Evolutionary conservation across 2,888 invertebrate species (phyloP).

Genomic region (Meiosimyza decipiens): DNA sequence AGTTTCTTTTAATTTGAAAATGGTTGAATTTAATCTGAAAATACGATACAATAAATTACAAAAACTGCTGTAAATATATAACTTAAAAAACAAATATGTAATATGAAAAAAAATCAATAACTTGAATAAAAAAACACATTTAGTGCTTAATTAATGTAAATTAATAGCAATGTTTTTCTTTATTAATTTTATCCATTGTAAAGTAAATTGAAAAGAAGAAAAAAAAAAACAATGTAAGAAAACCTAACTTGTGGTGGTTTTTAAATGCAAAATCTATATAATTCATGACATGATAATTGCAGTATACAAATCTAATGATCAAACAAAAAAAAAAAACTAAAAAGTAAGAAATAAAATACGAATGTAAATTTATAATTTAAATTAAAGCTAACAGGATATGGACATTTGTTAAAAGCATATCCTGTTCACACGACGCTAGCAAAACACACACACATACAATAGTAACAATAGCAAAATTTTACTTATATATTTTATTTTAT

Average conservation of each 20-base stretch:
- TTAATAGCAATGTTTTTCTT: slow-evolving; percentile 30
- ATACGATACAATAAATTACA: neutral
- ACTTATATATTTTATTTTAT: no score
- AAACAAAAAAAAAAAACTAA: neutral
- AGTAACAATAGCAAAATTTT: neutral
- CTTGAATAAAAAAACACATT: neutral
- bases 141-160: neutral
- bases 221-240: slow-evolving; percentile 28
- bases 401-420: slow-evolving; percentile 56
- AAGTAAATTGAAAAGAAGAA: neutral
- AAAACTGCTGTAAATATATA: neutral
- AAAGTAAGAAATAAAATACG: neutral
- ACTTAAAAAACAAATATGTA: neutral
- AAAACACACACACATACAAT: slow-evolving; percentile 14
- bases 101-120: neutral
- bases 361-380: no score
- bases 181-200: slow-evolving; percentile 34
- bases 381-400: slow-evolving; percentile 46
- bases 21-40: no score
- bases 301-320: no score
- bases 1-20: no score
- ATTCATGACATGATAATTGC: no score
- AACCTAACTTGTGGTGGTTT: slow-evolving; percentile 9
- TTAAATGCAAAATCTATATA: slow-evolving; percentile 16
- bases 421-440: slow-evolving; percentile 41